Base-by-base conservation (phyloP, 1,140 invertebrate genomes). In the Euura saliciscinereae region DNA sequence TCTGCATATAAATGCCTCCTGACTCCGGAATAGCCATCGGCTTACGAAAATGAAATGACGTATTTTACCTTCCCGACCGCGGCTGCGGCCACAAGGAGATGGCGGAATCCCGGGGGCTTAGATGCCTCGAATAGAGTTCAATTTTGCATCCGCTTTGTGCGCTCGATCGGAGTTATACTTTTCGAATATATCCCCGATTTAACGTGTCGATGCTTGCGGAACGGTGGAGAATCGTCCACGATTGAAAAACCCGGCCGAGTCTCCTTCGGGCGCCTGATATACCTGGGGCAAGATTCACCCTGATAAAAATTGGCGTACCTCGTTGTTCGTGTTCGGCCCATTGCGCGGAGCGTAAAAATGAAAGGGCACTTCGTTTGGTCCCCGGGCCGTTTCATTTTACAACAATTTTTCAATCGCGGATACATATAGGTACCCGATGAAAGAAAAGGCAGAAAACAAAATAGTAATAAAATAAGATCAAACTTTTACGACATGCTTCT, bases 401-500 rank as follows among this genome's bases (percentile, higher is more conserved):
- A 11, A 59, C 51, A 59, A 59, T 59, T 59, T 59, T 59, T 59
- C 51, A 59, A 59, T 59, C 51, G 8, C 2, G 13, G 8, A 59
- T 59, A 8, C 51, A n/a, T 11, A 11, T 8, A 59, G 13, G 8
- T n/a, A n/a, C 10, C 10, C 13, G 51, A 59, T 4, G 13, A n/a
- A 59, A 59, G 13, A 59, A 59, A 51, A 51, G 11, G 46, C 7
- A n/a, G 11, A 51, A 51, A 51, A 51, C 7, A 51, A 51, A 51
- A 51, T 8, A 51, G 11, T 11, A 4, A 59, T 11, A 6, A 59
- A 59, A 59, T 11, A 59, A 59, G 10, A 4, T 8, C 3, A 59
- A 59, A 59, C 51, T 59, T 59, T 59, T 59, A 59, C 51, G 13
- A 59, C 51, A 59, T 59, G 13, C 51, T 59, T 59, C 51, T 59